Evolutionary conservation across 1,140 invertebrate genomes (phyloP).

Genomic region (Bombus sibiricus): DNA sequence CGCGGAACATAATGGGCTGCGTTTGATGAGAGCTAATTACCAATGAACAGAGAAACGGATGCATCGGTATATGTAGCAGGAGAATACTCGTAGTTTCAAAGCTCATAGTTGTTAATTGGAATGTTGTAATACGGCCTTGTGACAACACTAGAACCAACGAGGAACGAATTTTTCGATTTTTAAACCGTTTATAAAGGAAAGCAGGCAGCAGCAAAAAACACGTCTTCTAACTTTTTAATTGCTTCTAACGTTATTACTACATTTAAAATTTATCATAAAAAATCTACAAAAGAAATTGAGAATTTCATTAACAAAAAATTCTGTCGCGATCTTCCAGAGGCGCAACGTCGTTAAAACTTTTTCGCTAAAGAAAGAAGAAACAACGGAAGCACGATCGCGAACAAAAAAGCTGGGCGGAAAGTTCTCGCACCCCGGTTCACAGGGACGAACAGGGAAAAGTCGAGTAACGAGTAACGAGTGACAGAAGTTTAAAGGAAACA

Average conservation of each 20-base stretch:
- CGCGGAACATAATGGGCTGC: not conserved
- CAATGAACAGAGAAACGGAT: not conserved
- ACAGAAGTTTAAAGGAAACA: conserved; percentile 5
- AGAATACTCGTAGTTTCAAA: not conserved
- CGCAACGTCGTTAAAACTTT: conserved; percentile 15
- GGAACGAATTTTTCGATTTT: not conserved
- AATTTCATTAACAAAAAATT: not conserved
- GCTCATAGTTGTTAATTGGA: not conserved
- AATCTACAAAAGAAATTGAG: not conserved
- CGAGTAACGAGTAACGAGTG: conserved; percentile 14
- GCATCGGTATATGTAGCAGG: not conserved
- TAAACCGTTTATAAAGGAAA: not conserved
- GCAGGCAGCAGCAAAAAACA: not conserved
- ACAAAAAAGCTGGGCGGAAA: not conserved
- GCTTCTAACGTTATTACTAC: not conserved
- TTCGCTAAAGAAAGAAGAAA: not conserved
- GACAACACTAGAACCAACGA: not conserved
- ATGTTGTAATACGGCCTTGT: not conserved
- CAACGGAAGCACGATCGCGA: not conserved
- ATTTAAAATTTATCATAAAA: not conserved
- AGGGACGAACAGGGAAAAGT: not conserved
- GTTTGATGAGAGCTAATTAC: conserved; percentile 13
- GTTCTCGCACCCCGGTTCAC: not conserved
- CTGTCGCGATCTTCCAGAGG: not conserved
- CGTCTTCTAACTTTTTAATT: not conserved